phyloP scores from a whole-genome alignment of 1,140 invertebrate genomes.

The Phenacoccus solenopsis region DNA sequence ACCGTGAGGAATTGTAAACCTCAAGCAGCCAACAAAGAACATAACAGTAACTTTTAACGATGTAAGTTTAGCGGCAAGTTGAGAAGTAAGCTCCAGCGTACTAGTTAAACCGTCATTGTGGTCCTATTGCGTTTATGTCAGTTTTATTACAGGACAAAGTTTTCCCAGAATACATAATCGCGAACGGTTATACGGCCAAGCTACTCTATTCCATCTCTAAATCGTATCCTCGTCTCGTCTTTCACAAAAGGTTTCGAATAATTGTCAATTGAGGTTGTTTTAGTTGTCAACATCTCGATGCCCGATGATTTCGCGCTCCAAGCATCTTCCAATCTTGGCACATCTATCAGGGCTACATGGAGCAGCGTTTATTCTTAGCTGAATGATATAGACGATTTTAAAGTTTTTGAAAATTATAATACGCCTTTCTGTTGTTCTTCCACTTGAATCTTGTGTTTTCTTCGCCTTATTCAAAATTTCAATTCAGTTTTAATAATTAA shows the following conservation, averaged over 20 bases:
- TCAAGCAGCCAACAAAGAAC: neutral
- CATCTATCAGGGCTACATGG: too few species aligned
- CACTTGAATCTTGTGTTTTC: neutral
- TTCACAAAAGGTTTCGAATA: too few species aligned
- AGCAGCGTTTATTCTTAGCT: neutral
- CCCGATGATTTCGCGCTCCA: too few species aligned
- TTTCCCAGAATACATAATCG: neutral
- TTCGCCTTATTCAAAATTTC: neutral
- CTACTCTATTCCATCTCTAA: too few species aligned
- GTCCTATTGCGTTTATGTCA: conserved; percentile 1
- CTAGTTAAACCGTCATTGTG: conserved; percentile 1
- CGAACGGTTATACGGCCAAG: neutral
- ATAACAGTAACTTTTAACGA: conserved; percentile 3
- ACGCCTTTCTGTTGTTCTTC: neutral
- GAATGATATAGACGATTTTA: neutral
- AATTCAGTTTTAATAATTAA: neutral
- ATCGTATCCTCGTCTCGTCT: too few species aligned
- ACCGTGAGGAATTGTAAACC: conserved; percentile 1
- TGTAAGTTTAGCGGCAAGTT: conserved; percentile 1
- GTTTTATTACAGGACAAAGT: neutral
- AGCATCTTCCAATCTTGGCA: too few species aligned
- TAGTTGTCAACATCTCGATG: too few species aligned
- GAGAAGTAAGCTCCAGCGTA: neutral
- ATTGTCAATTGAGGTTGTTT: too few species aligned
- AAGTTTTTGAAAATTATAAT: neutral